Conservation (phyloP, 2,797 vertebrate species). For the Urosaurus nigricauda region DNA sequence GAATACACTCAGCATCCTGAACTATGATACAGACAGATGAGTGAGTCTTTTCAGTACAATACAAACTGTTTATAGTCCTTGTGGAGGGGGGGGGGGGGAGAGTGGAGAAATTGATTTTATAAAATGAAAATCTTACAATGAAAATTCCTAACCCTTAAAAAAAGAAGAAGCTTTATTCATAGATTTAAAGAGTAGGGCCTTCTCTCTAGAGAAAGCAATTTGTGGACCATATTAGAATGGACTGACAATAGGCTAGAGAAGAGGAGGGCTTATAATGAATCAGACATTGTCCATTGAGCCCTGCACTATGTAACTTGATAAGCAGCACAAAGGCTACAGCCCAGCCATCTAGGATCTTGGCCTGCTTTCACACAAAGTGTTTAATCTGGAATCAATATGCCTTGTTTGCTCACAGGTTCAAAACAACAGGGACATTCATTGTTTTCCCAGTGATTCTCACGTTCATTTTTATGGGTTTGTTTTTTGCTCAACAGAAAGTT, state of each 20-base stretch:
- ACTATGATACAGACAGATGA: slow-evolving; percentile 65
- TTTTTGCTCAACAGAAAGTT: background rate
- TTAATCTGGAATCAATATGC: background rate
- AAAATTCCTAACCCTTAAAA: slow-evolving; percentile 52
- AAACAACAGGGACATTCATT: background rate
- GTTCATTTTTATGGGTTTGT: background rate
- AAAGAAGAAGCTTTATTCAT: slow-evolving; percentile 33
- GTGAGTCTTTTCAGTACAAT: slow-evolving; percentile 58
- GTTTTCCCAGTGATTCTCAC: background rate
- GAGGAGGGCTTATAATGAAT: background rate
- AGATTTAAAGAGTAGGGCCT: slow-evolving; percentile 30
- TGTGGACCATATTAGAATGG: slow-evolving; percentile 13
- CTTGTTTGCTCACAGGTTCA: background rate
- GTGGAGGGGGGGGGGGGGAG: slow-evolving; percentile 46
- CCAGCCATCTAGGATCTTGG: background rate
- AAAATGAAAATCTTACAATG: slow-evolving; percentile 24
- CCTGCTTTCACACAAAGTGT: background rate
- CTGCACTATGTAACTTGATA: background rate
- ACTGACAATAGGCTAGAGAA: slow-evolving; percentile 13
- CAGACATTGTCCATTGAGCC: slow-evolving; percentile 13
- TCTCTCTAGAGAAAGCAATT: slow-evolving; percentile 46
- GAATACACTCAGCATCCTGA: slow-evolving; percentile 63
- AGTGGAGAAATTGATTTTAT: background rate
- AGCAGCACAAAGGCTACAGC: background rate
- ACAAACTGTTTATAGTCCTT: slow-evolving; percentile 58